These are phyloP conservation scores for Seriola dumerili DNA, from an alignment of 2,113 vertebrate species.

Conservation along the genomic window DNA sequence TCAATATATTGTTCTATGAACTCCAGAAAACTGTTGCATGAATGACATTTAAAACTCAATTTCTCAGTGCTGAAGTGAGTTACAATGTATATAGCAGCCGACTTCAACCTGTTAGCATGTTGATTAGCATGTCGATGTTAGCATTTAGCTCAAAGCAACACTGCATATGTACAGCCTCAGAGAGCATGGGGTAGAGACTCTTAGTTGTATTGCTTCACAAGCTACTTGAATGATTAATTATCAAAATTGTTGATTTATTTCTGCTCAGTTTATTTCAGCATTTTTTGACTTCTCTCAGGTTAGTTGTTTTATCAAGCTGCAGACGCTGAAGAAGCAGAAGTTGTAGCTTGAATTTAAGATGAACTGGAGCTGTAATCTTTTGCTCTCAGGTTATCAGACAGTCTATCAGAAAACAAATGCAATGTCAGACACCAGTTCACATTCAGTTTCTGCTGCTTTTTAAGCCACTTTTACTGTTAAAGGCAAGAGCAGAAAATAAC, in stretches of 20 bases:
- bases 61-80: not conserved
- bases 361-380: slow-evolving; percentile 28
- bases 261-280: not conserved
- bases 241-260: not conserved
- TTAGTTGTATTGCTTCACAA: too few species aligned
- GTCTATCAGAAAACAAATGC: not conserved
- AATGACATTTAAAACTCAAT: slow-evolving; percentile 8
- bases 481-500: not conserved
- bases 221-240: not conserved
- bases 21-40: not conserved
- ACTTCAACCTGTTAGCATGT: too few species aligned
- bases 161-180: not conserved
- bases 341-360: slow-evolving; percentile 9
- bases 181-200: not conserved
- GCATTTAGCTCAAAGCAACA: not conserved
- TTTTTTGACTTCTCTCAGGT: not conserved
- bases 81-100: not conserved
- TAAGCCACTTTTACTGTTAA: not conserved
- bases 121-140: too few species aligned
- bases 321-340: slow-evolving; percentile 17
- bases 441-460: not conserved
- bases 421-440: not conserved
- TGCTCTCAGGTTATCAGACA: not conserved
- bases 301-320: slow-evolving; percentile 5
- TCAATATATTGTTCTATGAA: slow-evolving; percentile 15